These are phyloP conservation scores for Salmo trutta DNA, from an alignment of 2,797 vertebrate species.

Conservation along the genomic window DNA sequence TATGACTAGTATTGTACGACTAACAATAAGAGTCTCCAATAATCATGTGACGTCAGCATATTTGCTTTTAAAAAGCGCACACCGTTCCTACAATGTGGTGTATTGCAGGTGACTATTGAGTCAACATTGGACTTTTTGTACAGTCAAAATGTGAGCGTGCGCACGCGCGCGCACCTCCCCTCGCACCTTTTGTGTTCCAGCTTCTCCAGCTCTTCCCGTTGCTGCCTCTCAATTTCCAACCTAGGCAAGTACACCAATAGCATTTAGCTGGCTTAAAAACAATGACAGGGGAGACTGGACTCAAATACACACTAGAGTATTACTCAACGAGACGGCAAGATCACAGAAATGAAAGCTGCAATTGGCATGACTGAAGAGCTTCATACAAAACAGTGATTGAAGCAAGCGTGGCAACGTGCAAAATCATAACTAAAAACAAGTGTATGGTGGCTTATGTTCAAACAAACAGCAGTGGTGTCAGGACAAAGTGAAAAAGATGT, in stretches of 20 bases:
- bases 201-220: conserved; percentile 94
- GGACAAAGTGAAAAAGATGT: neutral
- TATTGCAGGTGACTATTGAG: neutral
- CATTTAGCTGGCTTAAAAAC: neutral
- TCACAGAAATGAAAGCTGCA: neutral
- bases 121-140: no score
- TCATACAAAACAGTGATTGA: neutral
- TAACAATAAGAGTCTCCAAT: neutral
- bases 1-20: neutral
- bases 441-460: neutral
- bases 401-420: neutral
- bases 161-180: neutral
- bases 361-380: neutral
- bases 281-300: neutral
- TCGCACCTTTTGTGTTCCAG: conserved; percentile 91
- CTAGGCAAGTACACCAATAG: conserved; percentile 66
- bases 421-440: neutral
- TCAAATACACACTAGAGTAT: neutral
- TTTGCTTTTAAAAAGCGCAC: neutral
- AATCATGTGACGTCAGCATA: no score
- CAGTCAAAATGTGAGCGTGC: neutral
- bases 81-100: neutral
- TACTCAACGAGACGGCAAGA: no score
- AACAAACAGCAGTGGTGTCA: neutral
- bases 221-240: conserved; percentile 93